A percentile compares a stretch with the other conserved stretches of the same genome.
Evolutionary conservation across 2,888 invertebrate genomes (phyloP).

Genomic region (Athetis lepigone): DNA sequence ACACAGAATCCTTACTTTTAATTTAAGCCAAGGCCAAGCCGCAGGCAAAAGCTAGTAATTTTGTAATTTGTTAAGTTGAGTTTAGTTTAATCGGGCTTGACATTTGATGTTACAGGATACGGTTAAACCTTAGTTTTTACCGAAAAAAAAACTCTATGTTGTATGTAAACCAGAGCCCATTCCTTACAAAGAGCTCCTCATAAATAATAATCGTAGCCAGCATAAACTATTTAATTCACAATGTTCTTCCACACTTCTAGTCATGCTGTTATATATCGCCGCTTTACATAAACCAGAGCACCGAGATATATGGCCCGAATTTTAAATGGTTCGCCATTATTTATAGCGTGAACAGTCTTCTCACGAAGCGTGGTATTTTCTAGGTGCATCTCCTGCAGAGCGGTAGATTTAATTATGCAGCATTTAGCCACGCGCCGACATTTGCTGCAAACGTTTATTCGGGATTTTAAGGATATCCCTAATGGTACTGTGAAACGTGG

Average conservation of each 20-base stretch:
- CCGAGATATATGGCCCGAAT: neutral
- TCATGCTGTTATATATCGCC: neutral
- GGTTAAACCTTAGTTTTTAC: too few relatives aligned
- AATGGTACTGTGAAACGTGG: conserved; percentile 1
- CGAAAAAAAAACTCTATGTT: too few relatives aligned
- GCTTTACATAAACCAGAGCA: conserved; percentile 2
- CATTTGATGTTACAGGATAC: too few relatives aligned
- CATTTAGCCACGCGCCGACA: neutral
- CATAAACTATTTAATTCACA: conserved; percentile 22
- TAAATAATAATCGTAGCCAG: conserved; percentile 4
- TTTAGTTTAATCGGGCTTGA: too few relatives aligned
- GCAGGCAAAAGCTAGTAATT: too few relatives aligned
- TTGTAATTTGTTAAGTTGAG: too few relatives aligned
- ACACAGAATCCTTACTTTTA: too few relatives aligned
- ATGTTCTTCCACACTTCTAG: neutral
- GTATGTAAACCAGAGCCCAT: neutral
- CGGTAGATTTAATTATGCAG: conserved; percentile 5
- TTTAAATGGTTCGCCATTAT: conserved; percentile 8
- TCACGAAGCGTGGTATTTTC: neutral
- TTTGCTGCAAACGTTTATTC: conserved; percentile 13
- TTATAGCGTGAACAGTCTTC: conserved; percentile 1
- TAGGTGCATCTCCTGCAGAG: neutral
- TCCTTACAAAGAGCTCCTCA: neutral
- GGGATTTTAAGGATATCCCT: conserved; percentile 15
- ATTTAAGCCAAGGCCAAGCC: too few relatives aligned